Conservation (phyloP, 2,113 vertebrate genomes). For the Malaclemys terrapin region DNA sequence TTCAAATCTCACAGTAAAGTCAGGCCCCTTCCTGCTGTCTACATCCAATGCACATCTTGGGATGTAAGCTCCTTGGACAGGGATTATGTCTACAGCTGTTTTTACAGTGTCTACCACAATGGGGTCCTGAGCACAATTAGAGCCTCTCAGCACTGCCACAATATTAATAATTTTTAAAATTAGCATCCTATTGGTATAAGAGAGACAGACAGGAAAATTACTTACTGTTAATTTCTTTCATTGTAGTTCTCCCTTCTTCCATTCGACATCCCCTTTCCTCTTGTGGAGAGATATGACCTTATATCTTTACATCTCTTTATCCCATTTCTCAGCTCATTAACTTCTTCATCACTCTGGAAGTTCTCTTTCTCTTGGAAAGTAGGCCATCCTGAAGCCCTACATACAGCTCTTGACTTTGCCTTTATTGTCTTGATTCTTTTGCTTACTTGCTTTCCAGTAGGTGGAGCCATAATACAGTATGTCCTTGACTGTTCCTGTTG, state of each 20-base stretch:
- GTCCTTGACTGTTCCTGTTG: background rate
- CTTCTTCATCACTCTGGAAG: background rate
- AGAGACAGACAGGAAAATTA: background rate
- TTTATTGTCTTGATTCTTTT: background rate
- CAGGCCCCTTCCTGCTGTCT: background rate
- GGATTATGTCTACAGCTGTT: background rate
- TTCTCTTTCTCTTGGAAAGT: background rate
- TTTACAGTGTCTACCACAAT: background rate
- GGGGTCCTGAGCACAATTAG: background rate
- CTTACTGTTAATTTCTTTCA: slow-evolving; percentile 6
- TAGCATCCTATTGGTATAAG: background rate
- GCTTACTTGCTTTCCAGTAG: background rate
- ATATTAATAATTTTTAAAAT: slow-evolving; percentile 4
- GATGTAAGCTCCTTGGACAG: background rate
- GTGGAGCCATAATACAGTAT: background rate
- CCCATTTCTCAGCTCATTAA: background rate
- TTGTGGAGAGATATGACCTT: background rate
- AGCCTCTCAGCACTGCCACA: background rate
- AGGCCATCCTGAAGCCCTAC: background rate
- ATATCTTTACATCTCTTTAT: background rate
- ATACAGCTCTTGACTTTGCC: background rate
- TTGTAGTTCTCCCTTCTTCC: slow-evolving; percentile 15
- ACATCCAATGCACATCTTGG: background rate
- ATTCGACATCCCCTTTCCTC: background rate
- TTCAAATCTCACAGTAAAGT: background rate